phyloP scores from a whole-genome alignment of 2,797 vertebrate species.

The Peromyscus aztecus region DNA sequence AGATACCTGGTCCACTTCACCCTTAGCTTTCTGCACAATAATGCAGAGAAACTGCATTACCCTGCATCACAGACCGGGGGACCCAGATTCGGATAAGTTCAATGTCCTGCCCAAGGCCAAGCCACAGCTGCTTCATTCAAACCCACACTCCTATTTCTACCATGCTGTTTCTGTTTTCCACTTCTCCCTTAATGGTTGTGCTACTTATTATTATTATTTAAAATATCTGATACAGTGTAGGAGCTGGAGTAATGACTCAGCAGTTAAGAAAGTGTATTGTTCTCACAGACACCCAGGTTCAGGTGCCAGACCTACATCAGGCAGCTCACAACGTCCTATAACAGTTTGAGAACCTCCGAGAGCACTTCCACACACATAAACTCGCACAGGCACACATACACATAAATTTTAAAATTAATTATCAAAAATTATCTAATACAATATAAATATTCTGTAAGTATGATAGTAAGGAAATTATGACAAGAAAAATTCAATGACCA shows the following conservation, averaged over 20 bases:
- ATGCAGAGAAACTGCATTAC: background rate
- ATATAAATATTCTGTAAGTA: background rate
- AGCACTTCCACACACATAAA: no score
- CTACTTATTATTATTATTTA: background rate
- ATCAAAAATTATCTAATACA: background rate
- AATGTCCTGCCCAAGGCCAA: background rate
- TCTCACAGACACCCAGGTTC: background rate
- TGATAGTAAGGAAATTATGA: background rate
- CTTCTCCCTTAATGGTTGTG: background rate
- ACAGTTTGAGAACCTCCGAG: background rate
- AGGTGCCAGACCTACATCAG: background rate
- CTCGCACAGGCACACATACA: background rate
- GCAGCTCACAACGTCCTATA: background rate
- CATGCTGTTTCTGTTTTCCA: background rate
- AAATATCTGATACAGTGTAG: background rate
- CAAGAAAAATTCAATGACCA: background rate
- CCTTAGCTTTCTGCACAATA: background rate
- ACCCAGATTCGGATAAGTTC: background rate
- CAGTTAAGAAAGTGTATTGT: background rate
- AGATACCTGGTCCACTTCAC: background rate
- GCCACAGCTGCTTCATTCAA: background rate
- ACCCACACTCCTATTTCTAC: background rate
- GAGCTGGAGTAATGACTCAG: background rate
- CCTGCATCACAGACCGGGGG: background rate
- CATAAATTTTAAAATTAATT: background rate